phyloP scores from a whole-genome alignment of 1,140 invertebrate genomes.

The Lamellibrachia luymesi region DNA sequence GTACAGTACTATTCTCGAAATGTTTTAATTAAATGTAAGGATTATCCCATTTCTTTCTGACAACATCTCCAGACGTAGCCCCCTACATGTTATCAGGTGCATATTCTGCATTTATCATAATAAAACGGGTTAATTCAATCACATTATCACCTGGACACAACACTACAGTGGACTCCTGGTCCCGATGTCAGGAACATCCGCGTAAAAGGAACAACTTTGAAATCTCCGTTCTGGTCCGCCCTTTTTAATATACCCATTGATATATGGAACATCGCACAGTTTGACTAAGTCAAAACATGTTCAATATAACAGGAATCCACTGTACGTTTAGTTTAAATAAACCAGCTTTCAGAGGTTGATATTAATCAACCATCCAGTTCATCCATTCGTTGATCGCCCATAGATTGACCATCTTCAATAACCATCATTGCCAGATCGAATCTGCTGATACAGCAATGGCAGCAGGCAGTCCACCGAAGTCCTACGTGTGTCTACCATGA shows the following conservation, averaged over 20 bases:
- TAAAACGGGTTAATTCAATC: neutral
- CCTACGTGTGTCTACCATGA: neutral
- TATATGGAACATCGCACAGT: too few relatives aligned
- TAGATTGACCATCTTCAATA: neutral
- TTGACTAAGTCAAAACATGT: too few relatives aligned
- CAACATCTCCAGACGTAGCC: too few relatives aligned
- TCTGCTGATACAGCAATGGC: neutral
- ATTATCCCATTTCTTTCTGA: neutral
- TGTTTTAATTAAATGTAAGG: neutral
- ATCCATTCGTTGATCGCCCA: neutral
- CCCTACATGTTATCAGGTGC: neutral
- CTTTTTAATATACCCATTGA: too few relatives aligned
- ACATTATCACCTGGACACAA: neutral
- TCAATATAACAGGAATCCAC: too few relatives aligned
- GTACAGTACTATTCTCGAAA: neutral
- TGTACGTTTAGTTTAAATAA: neutral
- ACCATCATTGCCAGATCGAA: neutral
- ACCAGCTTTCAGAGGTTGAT: neutral
- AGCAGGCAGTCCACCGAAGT: neutral
- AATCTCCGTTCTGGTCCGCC: too few relatives aligned
- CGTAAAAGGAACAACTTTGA: too few relatives aligned
- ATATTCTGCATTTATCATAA: neutral
- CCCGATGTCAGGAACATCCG: too few relatives aligned
- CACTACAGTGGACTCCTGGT: neutral
- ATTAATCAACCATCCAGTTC: neutral